Percentiles rank a stretch among this genome's conserved stretches.
These are phyloP conservation scores for Odontomyia ornata DNA, from an alignment of 2,888 invertebrate species.

Conservation along the genomic window DNA sequence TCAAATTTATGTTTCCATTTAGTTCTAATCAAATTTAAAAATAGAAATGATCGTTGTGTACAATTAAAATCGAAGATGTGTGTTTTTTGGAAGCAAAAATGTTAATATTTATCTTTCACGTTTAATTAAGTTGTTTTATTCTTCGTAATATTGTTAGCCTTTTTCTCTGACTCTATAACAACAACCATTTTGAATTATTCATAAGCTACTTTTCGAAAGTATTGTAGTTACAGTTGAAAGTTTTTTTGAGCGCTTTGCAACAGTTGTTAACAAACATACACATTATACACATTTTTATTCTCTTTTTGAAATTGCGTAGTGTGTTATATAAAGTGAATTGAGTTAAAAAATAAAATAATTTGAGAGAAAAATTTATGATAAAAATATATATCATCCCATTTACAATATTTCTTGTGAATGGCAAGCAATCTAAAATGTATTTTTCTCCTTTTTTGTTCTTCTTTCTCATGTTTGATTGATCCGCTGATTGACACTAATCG, in stretches of 20 bases:
- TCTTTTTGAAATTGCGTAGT: no score
- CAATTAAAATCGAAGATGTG: constrained; percentile 21
- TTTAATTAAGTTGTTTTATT: neutral
- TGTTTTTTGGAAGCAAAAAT: neutral
- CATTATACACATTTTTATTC: no score
- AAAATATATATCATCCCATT: neutral
- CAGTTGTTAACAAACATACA: no score
- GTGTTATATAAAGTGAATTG: neutral
- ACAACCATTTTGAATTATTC: neutral
- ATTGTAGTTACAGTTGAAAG: neutral
- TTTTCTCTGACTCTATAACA: neutral
- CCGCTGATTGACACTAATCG: constrained; percentile 20
- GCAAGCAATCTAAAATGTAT: constrained; percentile 20
- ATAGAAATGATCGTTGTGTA: constrained; percentile 28
- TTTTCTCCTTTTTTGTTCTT: constrained; percentile 33
- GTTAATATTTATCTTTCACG: neutral
- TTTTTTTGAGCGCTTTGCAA: neutral
- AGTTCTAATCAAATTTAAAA: no score
- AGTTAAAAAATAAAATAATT: neutral
- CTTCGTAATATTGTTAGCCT: neutral
- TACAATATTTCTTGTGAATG: neutral
- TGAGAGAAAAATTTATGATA: no score
- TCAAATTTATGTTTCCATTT: no score
- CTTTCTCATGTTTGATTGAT: constrained; percentile 40
- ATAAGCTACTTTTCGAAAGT: constrained; percentile 1